These are phyloP conservation scores for Pangasius larnaudii DNA, from an alignment of 2,797 vertebrate genomes.

Conservation along the genomic window DNA sequence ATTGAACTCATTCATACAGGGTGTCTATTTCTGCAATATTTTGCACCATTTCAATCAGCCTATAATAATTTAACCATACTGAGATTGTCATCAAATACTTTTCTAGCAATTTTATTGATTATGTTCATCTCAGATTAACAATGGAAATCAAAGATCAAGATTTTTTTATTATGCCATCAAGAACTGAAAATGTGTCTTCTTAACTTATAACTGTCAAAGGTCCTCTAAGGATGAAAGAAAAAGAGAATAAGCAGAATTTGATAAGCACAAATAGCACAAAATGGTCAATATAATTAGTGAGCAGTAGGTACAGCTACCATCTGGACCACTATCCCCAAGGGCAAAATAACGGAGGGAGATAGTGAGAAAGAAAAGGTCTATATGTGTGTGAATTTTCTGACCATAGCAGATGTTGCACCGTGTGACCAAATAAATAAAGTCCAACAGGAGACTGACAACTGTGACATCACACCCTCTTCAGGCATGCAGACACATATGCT, in stretches of 20 bases:
- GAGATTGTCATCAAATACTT: not conserved
- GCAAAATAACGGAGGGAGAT: slow-evolving; percentile 16
- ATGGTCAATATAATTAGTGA: slow-evolving; percentile 34
- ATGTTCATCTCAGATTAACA: not conserved
- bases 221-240: not conserved
- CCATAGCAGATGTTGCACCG: slow-evolving; percentile 39
- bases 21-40: not conserved
- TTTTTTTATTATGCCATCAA: not conserved
- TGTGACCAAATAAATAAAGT: slow-evolving; percentile 36
- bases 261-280: slow-evolving; percentile 6
- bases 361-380: not conserved
- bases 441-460: slow-evolving; percentile 40
- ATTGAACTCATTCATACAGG: not conserved
- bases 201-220: not conserved
- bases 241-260: not conserved
- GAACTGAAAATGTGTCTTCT: not conserved
- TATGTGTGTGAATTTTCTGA: not conserved
- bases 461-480: slow-evolving; percentile 43
- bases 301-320: slow-evolving; percentile 30
- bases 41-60: not conserved
- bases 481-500: slow-evolving; percentile 5
- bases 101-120: not conserved
- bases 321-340: slow-evolving; percentile 20
- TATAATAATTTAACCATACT: not conserved
- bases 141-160: not conserved